Evolutionary conservation across 2,888 invertebrate species (phyloP).

Genomic region (Phortica okadai): DNA sequence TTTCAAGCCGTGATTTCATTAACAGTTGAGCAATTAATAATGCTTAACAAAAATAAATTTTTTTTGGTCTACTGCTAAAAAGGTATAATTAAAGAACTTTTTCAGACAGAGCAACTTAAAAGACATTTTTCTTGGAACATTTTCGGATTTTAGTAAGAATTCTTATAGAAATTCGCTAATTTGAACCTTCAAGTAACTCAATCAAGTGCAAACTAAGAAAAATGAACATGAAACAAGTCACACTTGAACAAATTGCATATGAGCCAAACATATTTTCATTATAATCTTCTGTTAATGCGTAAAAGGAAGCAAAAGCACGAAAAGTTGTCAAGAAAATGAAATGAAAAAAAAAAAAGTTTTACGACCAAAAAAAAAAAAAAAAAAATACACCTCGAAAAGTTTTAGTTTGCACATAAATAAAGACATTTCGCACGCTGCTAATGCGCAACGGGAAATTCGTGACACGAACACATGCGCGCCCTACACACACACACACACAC

Average conservation of each 20-base stretch:
- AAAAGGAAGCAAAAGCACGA: not conserved
- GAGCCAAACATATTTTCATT: not conserved
- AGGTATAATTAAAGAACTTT: too few species aligned
- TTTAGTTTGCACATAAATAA: constrained; percentile 63
- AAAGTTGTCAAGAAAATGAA: not conserved
- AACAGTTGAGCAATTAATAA: too few species aligned
- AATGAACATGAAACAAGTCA: too few species aligned
- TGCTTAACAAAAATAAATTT: too few species aligned
- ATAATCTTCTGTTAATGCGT: not conserved
- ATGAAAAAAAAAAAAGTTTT: constrained; percentile 26
- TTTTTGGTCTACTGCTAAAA: too few species aligned
- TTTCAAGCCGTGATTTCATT: too few species aligned
- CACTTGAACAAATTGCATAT: not conserved
- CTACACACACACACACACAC: constrained; percentile 43
- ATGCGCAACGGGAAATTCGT: constrained; percentile 9
- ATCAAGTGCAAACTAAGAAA: too few species aligned
- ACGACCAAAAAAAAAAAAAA: constrained; percentile 40
- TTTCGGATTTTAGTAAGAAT: too few species aligned
- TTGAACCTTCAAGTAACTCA: too few species aligned
- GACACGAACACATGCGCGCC: not conserved
- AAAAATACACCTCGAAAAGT: constrained; percentile 46
- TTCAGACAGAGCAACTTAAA: too few species aligned
- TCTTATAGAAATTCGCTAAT: too few species aligned
- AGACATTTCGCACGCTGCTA: constrained; percentile 57
- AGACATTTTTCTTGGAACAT: too few species aligned